Base-by-base conservation (phyloP, 2,113 vertebrate genomes). In the Athene noctua region DNA sequence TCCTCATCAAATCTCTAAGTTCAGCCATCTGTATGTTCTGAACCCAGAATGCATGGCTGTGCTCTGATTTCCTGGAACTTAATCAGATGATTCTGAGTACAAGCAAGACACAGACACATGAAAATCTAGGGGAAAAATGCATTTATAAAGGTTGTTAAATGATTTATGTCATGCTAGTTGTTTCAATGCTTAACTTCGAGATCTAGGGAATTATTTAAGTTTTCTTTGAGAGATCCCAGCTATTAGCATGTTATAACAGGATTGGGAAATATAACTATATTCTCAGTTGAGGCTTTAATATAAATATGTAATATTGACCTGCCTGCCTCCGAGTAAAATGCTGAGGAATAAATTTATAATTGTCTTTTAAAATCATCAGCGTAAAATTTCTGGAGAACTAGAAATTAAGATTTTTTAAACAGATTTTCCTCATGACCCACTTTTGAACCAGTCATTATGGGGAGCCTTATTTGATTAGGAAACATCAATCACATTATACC, bases 61-160 rank as follows among this genome's bases (percentile, higher is more conserved):
- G 49, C 74, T 96, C 62, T 88, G 82, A 72, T 94, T 96, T 93
- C 77, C 83, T 88, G 73, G 52, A 95, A 84, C 11, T 63, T 83
- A 94, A 89, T 75, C 2, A 2, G 52, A 55, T 94, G 82, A 75
- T 88, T 89, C 65, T 49, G 61, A 95, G 63, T 71, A 93, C 44
- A 74, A 88, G 40, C 3, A 21, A 81, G 68, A 71, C 20, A 84
- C 13, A 68, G 40, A 59, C 5, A 5, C 38, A 67, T 40, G 46
- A 81, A 96, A 71, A 84, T 86, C 57, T 54, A 81, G 26, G 55
- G 32, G 36, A 55, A 14, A 95, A 84, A 95, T 44, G 40, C 57
- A 94, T 93, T 94, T 90, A 71, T 89, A 92, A 84, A 94, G 38
- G 54, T 72, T 89, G 34, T 80, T 81, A 86, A 96, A 93, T 72